Conservation (phyloP, 2,113 vertebrate genomes). For the Prochilodus magdalenae region DNA sequence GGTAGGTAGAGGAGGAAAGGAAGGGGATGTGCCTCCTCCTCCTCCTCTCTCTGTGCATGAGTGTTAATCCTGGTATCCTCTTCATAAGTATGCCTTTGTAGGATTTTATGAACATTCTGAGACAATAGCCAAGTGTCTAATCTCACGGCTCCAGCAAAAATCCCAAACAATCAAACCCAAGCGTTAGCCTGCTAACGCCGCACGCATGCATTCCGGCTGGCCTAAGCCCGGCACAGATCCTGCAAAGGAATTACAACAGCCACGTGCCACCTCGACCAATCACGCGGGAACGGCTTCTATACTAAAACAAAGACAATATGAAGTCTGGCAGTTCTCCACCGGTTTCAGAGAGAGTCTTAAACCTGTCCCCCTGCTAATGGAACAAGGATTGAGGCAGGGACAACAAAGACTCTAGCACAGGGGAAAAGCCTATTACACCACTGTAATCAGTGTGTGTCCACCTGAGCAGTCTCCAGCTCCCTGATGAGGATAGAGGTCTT, state of each 20-base stretch:
- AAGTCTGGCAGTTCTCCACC: constrained; percentile 14
- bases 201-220: constrained; percentile 20
- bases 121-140: constrained; percentile 42
- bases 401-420: not conserved
- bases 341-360: not conserved
- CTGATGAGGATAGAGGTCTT: constrained; percentile 8
- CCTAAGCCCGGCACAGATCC: constrained; percentile 25
- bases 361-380: constrained; percentile 1
- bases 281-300: not conserved
- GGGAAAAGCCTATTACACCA: constrained; percentile 14
- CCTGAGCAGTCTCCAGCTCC: not conserved
- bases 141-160: constrained; percentile 46
- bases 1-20: constrained; percentile 8
- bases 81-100: constrained; percentile 39
- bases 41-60: constrained; percentile 12
- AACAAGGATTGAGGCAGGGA: constrained; percentile 6
- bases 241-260: constrained; percentile 31
- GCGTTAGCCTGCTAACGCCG: constrained; percentile 21
- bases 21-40: constrained; percentile 38
- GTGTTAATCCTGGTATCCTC: constrained; percentile 46
- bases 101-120: constrained; percentile 44
- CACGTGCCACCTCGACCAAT: constrained; percentile 5
- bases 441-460: not conserved
- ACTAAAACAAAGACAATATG: constrained; percentile 11
- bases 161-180: constrained; percentile 36